Evolutionary conservation across 2,888 invertebrate species (phyloP), one percentile per base, ranked within the genome.

Genomic region (Andrena haemorrhoa): DNA sequence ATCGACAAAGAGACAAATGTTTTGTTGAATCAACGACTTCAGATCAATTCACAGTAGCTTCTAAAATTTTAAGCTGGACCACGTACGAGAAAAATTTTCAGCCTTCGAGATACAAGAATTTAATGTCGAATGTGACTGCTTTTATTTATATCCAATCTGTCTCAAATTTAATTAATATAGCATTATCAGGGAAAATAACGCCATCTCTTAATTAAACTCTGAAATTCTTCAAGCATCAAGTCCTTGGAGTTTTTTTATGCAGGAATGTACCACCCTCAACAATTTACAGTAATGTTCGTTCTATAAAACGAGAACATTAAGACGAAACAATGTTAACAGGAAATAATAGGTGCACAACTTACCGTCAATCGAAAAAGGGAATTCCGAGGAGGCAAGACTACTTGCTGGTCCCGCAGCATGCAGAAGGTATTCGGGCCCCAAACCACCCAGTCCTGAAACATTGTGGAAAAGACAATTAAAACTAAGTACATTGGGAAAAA

Each of bases 351-450:
- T n/a, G 41, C 0, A 20, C 4, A 29, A 94, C 95, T 95, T 95
- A 97, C 97, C 97, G 95, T 98, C 98, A 94, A 98, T 95, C 92
- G 98, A 98, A 92, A 98, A 98, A 86, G 97, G 97, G 90, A 98
- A 97, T 91, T 98, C 98, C 83, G 98, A 97, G 90, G 98, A 98
- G 64, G 98, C 97, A 87, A 97, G 95, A 75, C 97, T 96, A 91
- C 95, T 96, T 77, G 95, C 95, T 81, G 96, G 96, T 93, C 96
- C 94, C 49, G 94, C 93, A n/a, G 94, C 92, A 86, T 94, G 94
- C 81, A 94, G 83, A 20, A 94, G 92, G 88, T 94, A 94, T 85
- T 94, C 94, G 81, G 94, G 93, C 90, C 93, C 94, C 92, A 94
- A 92, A 89, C 94, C 93, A 91, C 94, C 93, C 92, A 94, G 93